Base-by-base conservation (phyloP, 2,888 invertebrate genomes). In the Melanargia galathea region DNA sequence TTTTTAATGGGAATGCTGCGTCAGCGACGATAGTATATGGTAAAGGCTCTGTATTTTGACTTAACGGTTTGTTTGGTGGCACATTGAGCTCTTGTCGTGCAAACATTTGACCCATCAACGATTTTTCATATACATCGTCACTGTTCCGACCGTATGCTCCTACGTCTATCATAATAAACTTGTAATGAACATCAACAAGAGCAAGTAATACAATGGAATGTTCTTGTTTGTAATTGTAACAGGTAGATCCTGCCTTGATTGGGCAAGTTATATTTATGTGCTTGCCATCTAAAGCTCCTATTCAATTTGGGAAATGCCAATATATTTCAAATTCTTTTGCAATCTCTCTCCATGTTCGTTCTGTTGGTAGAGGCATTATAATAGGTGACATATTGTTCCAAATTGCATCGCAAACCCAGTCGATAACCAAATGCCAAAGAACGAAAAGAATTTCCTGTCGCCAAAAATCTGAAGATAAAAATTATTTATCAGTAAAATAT, bases 81-180 rank as follows among this genome's bases (percentile, higher is more conserved):
- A 73, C 64, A 63, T 66, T 71, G 49, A 71, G 63, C n/a, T 66
- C 26, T 55, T 24, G 38, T 2, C 16, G 60, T 38, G 62, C 63
- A 68, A 72, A 70, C 69, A 63, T 69, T 69, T 69, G 59, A 10
- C 72, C 70, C 61, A 72, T 62, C 45, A 62, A 62, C 26, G 62
- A 67, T 30, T 62, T 54, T 55, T 62, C 49, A 7, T 61, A 63
- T 64, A 72, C 68, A 69, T 71, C 70, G 61, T 72, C 70, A 67
- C 71, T 70, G 62, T 71, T 71, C 35, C 71, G 45, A 33, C 73
- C 73, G 69, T 71, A 72, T 24, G 70, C 70, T 18, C 64, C 63
- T 45, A 69, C 65, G 62, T 69, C 71, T 20, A 73, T 48, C 62
- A 67, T 68, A 65, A 72, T 66, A 67, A 74, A 72, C 65, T 55